These are phyloP conservation scores for Colinus virginianus DNA, from an alignment of 2,113 vertebrate species.

Conservation along the genomic window DNA sequence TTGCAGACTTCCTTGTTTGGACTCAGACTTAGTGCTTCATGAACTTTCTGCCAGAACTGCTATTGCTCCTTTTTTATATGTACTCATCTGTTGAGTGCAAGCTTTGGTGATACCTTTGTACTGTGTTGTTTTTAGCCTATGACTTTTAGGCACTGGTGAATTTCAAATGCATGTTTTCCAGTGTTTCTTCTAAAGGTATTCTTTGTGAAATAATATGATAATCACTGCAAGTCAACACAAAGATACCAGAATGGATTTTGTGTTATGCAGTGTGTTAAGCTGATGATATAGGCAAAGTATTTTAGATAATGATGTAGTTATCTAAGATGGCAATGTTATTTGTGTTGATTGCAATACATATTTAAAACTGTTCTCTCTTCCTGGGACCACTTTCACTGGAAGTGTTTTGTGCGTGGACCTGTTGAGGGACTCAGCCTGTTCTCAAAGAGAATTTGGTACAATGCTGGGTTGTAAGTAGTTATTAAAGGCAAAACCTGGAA, in stretches of 20 bases:
- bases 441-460: not conserved
- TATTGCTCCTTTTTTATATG: not conserved
- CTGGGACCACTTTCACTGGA: not conserved
- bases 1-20: not conserved
- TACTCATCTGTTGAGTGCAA: not conserved
- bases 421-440: not conserved
- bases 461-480: not conserved
- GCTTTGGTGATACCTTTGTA: not conserved
- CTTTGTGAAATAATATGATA: not conserved
- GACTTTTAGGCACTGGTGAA: not conserved
- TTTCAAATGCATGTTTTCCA: not conserved
- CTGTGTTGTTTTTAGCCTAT: not conserved
- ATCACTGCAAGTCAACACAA: not conserved
- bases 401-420: not conserved
- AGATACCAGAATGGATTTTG: not conserved
- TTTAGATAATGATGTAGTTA: constrained; percentile 2
- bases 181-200: not conserved
- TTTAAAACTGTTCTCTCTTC: not conserved
- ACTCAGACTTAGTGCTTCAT: not conserved
- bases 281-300: not conserved
- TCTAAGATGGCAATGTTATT: not conserved
- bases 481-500: not conserved
- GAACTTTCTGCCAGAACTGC: not conserved
- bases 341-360: not conserved
- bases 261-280: not conserved